Evolutionary conservation across 1,140 invertebrate genomes (phyloP).

Genomic region (Samia ricini): DNA sequence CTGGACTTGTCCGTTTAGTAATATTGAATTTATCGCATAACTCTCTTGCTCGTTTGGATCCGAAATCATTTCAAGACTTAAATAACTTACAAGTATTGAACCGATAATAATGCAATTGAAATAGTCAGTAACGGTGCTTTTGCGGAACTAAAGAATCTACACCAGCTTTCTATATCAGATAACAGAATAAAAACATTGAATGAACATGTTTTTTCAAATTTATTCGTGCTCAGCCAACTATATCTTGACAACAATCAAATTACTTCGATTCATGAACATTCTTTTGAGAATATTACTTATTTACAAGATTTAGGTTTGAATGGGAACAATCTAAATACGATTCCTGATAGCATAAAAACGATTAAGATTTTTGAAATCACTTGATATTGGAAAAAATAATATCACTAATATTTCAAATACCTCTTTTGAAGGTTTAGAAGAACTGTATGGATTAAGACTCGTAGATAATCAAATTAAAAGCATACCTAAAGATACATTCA

Average conservation of each 20-base stretch:
- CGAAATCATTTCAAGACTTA: conserved; percentile 87
- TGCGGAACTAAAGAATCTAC: conserved; percentile 85
- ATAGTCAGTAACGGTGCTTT: conserved; percentile 86
- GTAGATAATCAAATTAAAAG: conserved; percentile 83
- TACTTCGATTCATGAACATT: conserved; percentile 81
- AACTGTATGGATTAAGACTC: conserved; percentile 81
- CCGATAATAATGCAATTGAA: conserved; percentile 86
- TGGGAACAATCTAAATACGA: conserved; percentile 84
- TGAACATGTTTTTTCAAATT: conserved; percentile 84
- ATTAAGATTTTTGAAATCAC: conserved; percentile 84
- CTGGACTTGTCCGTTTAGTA: conserved; percentile 85
- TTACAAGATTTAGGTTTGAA: conserved; percentile 89
- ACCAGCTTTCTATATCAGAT: conserved; percentile 85
- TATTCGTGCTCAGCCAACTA: conserved; percentile 86
- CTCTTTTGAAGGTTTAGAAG: conserved; percentile 82
- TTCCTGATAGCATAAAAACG: conserved; percentile 85
- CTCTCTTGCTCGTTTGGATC: conserved; percentile 83
- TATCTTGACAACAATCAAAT: conserved; percentile 87
- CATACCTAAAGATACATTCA: conserved; percentile 83
- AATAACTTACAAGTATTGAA: conserved; percentile 87
- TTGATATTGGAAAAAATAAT: conserved; percentile 89
- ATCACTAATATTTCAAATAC: conserved; percentile 80
- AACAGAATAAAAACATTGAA: conserved; percentile 85
- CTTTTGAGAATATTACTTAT: conserved; percentile 88
- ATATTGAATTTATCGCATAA: conserved; percentile 88